A percentile compares a stretch with the other conserved stretches of the same genome.
Conservation (phyloP, 2,113 vertebrate genomes). For the Synodontis membranacea region DNA sequence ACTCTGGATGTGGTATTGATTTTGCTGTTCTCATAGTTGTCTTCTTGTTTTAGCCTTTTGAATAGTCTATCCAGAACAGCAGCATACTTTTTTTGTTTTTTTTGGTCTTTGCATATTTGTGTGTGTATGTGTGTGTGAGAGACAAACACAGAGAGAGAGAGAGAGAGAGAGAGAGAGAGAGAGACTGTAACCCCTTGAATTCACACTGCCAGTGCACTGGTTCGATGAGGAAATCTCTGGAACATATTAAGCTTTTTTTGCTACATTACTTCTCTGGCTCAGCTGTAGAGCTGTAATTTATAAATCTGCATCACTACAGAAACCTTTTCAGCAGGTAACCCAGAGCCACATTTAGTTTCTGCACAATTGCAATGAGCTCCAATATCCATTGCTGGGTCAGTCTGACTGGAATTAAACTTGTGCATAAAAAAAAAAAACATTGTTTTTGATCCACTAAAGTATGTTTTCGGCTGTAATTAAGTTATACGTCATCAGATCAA, state of each 20-base stretch:
- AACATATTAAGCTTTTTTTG: not conserved
- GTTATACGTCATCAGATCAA: not conserved
- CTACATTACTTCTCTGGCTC: not conserved
- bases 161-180: not conserved
- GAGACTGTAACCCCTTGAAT: not conserved
- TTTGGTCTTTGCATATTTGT: not conserved
- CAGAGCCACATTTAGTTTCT: not conserved
- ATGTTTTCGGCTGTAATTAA: not conserved
- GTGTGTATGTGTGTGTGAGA: not conserved
- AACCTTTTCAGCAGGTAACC: not conserved
- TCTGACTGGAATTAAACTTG: not conserved
- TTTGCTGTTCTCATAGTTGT: conserved; percentile 1
- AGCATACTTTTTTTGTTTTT: not conserved
- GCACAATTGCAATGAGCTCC: not conserved
- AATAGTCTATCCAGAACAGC: conserved; percentile 6
- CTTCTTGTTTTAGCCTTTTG: conserved; percentile 13
- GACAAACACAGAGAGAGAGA: not conserved
- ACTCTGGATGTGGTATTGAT: conserved; percentile 28
- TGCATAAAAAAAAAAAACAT: not conserved
- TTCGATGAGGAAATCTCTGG: not conserved
- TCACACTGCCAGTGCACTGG: not conserved
- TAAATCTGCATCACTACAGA: not conserved
- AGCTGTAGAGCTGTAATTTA: not conserved
- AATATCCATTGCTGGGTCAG: not conserved
- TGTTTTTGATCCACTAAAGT: not conserved